A percentile compares a stretch with the other conserved stretches of the same genome.
These are phyloP conservation scores for Alectoris magna DNA, from an alignment of 2,797 vertebrate species.

Conservation along the genomic window DNA sequence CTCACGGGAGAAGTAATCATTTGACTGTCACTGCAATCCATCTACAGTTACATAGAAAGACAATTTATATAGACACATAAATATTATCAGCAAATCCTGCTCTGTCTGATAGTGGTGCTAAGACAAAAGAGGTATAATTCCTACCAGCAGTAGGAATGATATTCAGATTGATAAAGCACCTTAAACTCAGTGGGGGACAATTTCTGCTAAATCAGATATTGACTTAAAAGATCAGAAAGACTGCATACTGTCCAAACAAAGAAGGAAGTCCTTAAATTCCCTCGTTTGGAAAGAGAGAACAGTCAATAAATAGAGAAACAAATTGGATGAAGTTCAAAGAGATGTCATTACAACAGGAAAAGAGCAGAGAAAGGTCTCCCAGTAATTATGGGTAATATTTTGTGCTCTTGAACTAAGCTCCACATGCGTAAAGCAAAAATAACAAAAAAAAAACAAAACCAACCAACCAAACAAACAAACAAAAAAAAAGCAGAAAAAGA, in stretches of 20 bases:
- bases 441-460: neutral
- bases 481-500: neutral
- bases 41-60: neutral
- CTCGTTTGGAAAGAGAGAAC: neutral
- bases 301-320: slow-evolving; percentile 5
- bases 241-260: neutral
- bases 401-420: neutral
- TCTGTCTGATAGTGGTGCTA: neutral
- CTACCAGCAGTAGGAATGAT: neutral
- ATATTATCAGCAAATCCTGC: neutral
- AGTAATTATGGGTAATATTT: slow-evolving; percentile 27
- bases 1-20: neutral
- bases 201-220: slow-evolving; percentile 7
- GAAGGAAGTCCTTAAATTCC: neutral
- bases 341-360: neutral
- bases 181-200: neutral
- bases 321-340: neutral
- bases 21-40: neutral
- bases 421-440: neutral
- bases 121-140: neutral
- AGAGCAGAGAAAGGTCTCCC: neutral
- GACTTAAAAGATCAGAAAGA: slow-evolving; percentile 5
- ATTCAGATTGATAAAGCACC: neutral
- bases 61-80: neutral
- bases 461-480: neutral